Percentiles rank a stretch among this genome's conserved stretches.
phyloP scores from a whole-genome alignment of 2,113 vertebrate genomes.

The Myxocyprinus asiaticus region DNA sequence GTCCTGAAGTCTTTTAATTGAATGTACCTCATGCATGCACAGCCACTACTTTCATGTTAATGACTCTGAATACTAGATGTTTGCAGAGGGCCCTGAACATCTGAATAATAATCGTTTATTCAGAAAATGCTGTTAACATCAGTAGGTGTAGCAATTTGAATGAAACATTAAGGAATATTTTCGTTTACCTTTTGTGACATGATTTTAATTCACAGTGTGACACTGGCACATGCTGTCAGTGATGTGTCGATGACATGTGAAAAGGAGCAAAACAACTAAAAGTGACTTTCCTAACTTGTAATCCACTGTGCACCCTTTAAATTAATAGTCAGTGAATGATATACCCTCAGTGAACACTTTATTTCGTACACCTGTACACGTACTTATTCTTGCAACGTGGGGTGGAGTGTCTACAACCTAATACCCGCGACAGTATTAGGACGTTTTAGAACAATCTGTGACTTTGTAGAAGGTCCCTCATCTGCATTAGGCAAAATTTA shows the following conservation, averaged over 20 bases:
- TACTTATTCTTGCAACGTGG: too few species aligned
- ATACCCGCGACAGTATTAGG: too few species aligned
- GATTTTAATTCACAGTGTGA: conserved; percentile 18
- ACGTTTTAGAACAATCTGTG: too few species aligned
- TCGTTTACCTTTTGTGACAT: conserved; percentile 22
- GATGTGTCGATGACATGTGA: background rate
- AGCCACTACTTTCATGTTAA: conserved; percentile 25
- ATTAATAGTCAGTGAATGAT: too few species aligned
- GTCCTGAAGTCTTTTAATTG: conserved; percentile 23
- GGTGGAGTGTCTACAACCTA: too few species aligned
- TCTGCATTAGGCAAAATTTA: too few species aligned
- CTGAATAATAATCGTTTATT: conserved; percentile 51
- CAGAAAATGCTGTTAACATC: conserved; percentile 38
- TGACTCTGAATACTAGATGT: conserved; percentile 25
- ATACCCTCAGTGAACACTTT: too few species aligned
- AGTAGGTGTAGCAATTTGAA: conserved; percentile 29
- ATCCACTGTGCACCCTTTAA: too few species aligned
- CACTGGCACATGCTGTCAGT: background rate
- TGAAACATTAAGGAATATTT: conserved; percentile 23
- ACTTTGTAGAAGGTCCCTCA: too few species aligned
- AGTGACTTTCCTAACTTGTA: background rate
- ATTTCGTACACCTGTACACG: too few species aligned
- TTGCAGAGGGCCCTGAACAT: conserved; percentile 31
- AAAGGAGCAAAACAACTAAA: background rate
- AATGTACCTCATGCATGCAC: conserved; percentile 28